Percentiles rank a stretch among this genome's conserved stretches.
These are phyloP conservation scores for Sphenodon punctatus DNA, from an alignment of 2,797 vertebrate genomes.

Conservation along the genomic window DNA sequence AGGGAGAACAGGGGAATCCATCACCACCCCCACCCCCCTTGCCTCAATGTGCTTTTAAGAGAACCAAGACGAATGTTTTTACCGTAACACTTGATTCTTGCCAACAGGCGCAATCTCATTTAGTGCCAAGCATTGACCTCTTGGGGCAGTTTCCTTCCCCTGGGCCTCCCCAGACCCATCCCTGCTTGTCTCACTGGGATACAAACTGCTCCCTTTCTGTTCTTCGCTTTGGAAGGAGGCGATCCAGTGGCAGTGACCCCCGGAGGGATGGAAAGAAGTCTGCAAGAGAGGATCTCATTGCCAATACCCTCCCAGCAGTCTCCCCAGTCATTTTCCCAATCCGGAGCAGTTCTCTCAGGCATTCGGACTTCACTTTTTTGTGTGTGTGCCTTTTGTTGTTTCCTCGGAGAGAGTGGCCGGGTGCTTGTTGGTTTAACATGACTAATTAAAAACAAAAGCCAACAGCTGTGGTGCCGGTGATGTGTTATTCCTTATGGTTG, in stretches of 20 bases:
- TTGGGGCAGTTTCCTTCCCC: rapidly evolving
- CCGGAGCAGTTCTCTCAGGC: slow-evolving; percentile 51
- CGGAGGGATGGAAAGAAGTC: rapidly evolving
- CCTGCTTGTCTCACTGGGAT: not conserved
- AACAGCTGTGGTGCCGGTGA: slow-evolving; percentile 51
- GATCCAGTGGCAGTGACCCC: not conserved
- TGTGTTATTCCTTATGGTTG: slow-evolving; percentile 65
- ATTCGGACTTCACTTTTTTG: not conserved
- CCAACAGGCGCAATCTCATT: not conserved
- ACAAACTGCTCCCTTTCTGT: not conserved
- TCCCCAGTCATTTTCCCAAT: not conserved
- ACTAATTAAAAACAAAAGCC: slow-evolving; percentile 51
- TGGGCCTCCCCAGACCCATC: not conserved
- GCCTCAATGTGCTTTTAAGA: not conserved
- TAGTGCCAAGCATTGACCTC: not conserved
- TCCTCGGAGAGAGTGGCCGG: not conserved
- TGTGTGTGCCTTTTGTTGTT: slow-evolving; percentile 31
- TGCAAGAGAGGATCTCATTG: slow-evolving; percentile 33
- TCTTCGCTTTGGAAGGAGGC: not conserved
- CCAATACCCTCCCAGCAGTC: slow-evolving; percentile 35
- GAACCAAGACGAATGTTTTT: not conserved
- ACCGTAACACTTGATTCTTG: not conserved
- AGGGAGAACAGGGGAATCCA: not conserved
- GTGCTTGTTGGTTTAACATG: not conserved
- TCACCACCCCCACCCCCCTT: not conserved